Base-by-base conservation (phyloP, 1,140 invertebrate genomes). In the Reticulitermes speratus region DNA sequence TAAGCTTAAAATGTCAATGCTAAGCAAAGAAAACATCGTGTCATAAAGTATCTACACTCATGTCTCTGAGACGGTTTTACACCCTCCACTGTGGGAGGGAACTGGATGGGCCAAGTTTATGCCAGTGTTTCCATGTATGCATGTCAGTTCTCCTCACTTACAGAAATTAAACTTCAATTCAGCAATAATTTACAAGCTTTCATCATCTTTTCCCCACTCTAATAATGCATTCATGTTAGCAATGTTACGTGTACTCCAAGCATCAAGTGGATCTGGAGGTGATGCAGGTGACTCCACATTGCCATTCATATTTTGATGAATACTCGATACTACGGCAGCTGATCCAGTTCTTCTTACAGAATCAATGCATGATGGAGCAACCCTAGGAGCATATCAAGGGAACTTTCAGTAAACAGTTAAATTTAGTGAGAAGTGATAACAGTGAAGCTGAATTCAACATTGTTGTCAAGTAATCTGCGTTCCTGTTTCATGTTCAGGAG, bases 181-280 rank as follows among this genome's bases (percentile, higher is more conserved):
- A n/a, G n/a, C n/a, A 25, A 11, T 5, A 9, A 75, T 75, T 82
- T 82, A 86, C 69, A 86, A 48, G 75, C 85, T 86, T 45, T 89
- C 88, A n/a, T 91, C 91, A 82, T 91, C 91, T 84, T 91, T 90
- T 87, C 92, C 91, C 94, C 94, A 94, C 82, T 94, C 93, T 86
- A 96, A 91, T 89, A 96, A 94, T 87, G 94, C 92, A 90, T 95
- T 96, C 91, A 96, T 95, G 90, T 94, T 94, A 86, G 93, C 93
- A 87, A 96, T 94, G 87, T 92, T 93, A 87, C 93, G 92, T 32
- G 94, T 95, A 89, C 95, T 96, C 95, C 95, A 96, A 3, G 95
- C 94, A 88, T 95, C 94, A 84, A 95, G 90, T 19, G 94, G 94
- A 91, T 95, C 94, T 3, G 93, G 92, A 21, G 92, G 91, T 8